Base-by-base conservation (phyloP, 2,888 invertebrate genomes). In the Eupithecia pulchellata region DNA sequence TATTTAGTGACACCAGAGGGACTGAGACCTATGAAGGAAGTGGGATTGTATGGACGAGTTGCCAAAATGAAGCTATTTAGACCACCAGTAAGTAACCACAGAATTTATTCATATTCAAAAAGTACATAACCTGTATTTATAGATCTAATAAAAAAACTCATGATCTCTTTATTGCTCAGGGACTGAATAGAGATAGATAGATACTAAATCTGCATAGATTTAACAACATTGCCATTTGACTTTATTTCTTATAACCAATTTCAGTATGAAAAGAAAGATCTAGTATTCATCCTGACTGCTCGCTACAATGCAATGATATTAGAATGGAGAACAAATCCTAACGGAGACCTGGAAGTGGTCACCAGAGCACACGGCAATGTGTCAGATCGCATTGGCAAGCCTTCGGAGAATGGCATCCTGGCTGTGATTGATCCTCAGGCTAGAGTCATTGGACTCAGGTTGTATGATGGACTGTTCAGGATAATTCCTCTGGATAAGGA, bases 231-330 rank as follows among this genome's bases (percentile, higher is more conserved):
- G 8, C 9, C 34, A 0, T 47, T 20, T 9, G 47, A 9, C 3
- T 47, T 9, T 20, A 9, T n/a, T 20, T 47, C 42, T 1, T 42
- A 47, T 42, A n/a, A 66, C 66, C 65, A 74, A 77, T 94, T 95
- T 68, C 90, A 98, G 98, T 96, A 98, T 85, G 98, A 98, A 86
- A 96, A 97, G 74, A 98, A 99, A 90, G 99, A 99, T 89, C 93
- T 98, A 69, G 95, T 99, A 60, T 99, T 99, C 88, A 96, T 99
- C 55, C 95, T 99, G 67, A 99, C 99, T 8, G 96, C 97, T 61
- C 96, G 99, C 61, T 98, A 99, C 88, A 98, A 99, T 95, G 99
- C 99, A 2, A 99, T 99, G 98, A 99, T 99, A 84, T 91, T 99
- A 76, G 99, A 99, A 91, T 99, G 98, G 91, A 95, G 95, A 65